Evolutionary conservation across 2,888 invertebrate species (phyloP).

Genomic region (Elysia crispata): DNA sequence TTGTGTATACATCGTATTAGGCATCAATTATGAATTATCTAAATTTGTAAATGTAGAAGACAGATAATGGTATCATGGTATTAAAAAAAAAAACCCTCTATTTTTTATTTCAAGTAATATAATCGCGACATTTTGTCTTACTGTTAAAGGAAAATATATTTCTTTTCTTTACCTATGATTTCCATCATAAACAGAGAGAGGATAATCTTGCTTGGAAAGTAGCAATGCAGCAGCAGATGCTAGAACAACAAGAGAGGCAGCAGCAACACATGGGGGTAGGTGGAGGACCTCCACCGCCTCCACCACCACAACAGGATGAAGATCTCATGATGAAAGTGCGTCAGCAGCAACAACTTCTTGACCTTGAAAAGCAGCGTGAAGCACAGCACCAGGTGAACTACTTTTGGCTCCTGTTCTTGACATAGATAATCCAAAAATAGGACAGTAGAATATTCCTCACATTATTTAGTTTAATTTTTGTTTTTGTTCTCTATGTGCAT

Average conservation of each 20-base stretch:
- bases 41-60: no score
- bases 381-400: conserved; percentile 51
- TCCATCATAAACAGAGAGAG: conserved; percentile 47
- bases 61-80: no score
- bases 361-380: conserved; percentile 61
- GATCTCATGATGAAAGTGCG: conserved; percentile 70
- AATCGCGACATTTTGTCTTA: neutral
- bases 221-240: conserved; percentile 67
- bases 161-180: no score
- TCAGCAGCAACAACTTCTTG: conserved; percentile 70
- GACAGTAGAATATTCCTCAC: neutral
- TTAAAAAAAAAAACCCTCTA: no score
- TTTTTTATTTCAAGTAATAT: no score
- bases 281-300: conserved; percentile 47
- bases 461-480: neutral
- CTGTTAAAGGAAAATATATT: neutral
- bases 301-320: conserved; percentile 49
- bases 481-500: no score
- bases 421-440: neutral
- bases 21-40: no score
- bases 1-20: no score
- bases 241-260: conserved; percentile 56
- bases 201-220: conserved; percentile 66
- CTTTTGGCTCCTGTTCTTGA: no score
- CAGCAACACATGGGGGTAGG: conserved; percentile 43